Percentiles rank a stretch among this genome's conserved stretches.
Conservation (phyloP, 2,888 invertebrate genomes). For the Andrena bucephala region DNA sequence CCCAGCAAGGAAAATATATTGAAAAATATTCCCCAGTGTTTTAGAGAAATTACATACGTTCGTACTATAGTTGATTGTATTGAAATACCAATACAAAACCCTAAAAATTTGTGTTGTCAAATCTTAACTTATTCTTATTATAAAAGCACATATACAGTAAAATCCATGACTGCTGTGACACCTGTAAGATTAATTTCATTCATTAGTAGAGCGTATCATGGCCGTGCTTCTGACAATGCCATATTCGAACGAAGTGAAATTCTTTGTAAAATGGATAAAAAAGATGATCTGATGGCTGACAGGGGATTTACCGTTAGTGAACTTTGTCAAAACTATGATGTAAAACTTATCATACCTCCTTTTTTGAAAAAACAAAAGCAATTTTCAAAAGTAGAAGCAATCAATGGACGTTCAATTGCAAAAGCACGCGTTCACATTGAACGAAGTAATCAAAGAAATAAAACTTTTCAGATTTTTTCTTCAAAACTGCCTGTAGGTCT, state of each 20-base stretch:
- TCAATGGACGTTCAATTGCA: not conserved
- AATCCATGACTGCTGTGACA: too few species aligned
- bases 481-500: not conserved
- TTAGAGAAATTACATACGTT: too few species aligned
- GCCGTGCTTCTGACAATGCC: too few species aligned
- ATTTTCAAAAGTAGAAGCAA: not conserved
- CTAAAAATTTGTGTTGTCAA: too few species aligned
- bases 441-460: not conserved
- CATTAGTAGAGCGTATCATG: not conserved
- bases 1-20: not conserved
- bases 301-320: not conserved
- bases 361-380: conserved; percentile 1
- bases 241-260: too few species aligned
- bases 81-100: too few species aligned
- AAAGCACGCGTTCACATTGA: conserved; percentile 4
- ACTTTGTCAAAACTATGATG: not conserved
- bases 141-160: too few species aligned
- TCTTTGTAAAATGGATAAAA: too few species aligned
- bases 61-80: too few species aligned
- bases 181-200: conserved; percentile 1
- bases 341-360: not conserved
- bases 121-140: too few species aligned
- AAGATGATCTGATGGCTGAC: not conserved
- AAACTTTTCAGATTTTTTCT: not conserved
- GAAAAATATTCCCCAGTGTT: conserved; percentile 5